Evolutionary conservation across 2,888 invertebrate species (phyloP).

Genomic region (Lasioglossum malachurum): DNA sequence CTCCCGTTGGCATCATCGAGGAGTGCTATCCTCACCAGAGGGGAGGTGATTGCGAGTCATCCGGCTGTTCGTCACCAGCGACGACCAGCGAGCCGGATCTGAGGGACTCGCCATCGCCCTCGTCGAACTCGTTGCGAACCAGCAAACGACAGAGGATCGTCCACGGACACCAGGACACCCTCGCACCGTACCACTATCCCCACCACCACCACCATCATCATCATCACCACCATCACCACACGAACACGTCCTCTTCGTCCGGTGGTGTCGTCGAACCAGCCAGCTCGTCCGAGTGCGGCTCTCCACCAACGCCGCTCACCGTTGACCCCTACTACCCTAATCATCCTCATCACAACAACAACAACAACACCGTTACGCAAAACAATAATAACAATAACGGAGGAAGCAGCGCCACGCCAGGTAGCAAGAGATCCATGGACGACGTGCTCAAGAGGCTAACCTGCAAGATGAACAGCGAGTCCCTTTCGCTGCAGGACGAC

Average conservation of each 20-base stretch:
- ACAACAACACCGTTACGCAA: conserved; percentile 87
- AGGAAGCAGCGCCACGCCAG: conserved; percentile 86
- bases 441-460: conserved; percentile 95
- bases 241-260: conserved; percentile 73
- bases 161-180: conserved; percentile 64
- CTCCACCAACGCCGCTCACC: conserved; percentile 89
- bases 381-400: conserved; percentile 88
- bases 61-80: conserved; percentile 82
- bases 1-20: conserved; percentile 87
- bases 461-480: conserved; percentile 93
- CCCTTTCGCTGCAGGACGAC: conserved; percentile 90
- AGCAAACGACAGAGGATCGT: conserved; percentile 78
- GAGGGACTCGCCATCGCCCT: conserved; percentile 84
- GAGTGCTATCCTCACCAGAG: conserved; percentile 75
- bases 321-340: conserved; percentile 87
- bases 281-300: conserved; percentile 90
- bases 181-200: conserved; percentile 57
- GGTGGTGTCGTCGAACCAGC: conserved; percentile 79
- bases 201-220: conserved; percentile 75
- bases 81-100: conserved; percentile 85
- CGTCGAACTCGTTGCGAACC: conserved; percentile 78
- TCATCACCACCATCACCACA: conserved; percentile 75
- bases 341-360: conserved; percentile 85
- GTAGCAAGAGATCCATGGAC: conserved; percentile 94
- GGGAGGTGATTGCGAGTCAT: conserved; percentile 78